Base-by-base conservation (phyloP, 2,888 invertebrate genomes). In the Cryptus viduatorius region DNA sequence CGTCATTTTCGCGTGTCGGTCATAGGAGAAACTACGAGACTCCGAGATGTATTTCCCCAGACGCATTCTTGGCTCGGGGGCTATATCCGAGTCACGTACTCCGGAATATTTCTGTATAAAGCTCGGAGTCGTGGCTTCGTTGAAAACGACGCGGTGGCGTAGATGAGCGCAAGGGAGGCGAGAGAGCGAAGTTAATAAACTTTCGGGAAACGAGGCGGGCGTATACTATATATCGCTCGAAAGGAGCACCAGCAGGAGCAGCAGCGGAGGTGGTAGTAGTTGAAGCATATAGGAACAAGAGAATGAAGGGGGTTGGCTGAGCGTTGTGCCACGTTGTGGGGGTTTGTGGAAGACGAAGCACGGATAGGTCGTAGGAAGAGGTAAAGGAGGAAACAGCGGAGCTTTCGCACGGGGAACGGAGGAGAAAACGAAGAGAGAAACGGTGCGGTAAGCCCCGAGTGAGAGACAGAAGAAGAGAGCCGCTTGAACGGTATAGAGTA, bases 151-250 rank as follows among this genome's bases (percentile, higher is more conserved):
- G 65, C 81, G 78, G 73, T 75, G 31, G 75, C 31, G 61, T 31
- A 56, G 76, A 81, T 82, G 84, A 84, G 86, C 76, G 64, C 56
- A 79, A 79, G 48, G 77, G 46, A 48, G 31, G 59, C 59, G 78
- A 79, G 78, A 65, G 71, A 79, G 72, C 48, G 56, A 76, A 89
- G 89, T 89, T 88, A 86, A 89, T 89, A 89, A 89, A 88, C 86
- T 88, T 88, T 86, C 64, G 81, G 84, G 75, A 87, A 89, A 88
- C 83, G 84, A 82, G 84, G 82, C 64, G 83, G 76, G 79, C 77
- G 69, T 24, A 37, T 69, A 46, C 37, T 64, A 80, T 84, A 86
- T 72, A 85, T 83, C 77, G 69, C 67, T 68, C 65, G 67, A 83
- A 68, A 80, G 77, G 61, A n/a, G 59, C 29, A 71, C 12, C 46